These are phyloP conservation scores for Erynnis tages DNA, from an alignment of 2,888 invertebrate species.

Conservation along the genomic window DNA sequence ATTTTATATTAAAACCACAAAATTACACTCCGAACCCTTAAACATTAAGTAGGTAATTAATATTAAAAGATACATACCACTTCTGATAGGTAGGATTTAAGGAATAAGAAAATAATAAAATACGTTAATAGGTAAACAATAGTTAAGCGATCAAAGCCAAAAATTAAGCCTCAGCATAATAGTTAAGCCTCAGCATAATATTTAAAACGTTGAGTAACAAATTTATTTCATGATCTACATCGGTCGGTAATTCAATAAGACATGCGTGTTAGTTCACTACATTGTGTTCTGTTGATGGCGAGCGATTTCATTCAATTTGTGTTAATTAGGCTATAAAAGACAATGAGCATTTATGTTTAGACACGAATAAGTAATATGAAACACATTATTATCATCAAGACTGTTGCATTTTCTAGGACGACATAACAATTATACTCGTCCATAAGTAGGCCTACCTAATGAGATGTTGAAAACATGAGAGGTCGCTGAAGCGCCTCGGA, in stretches of 20 bases:
- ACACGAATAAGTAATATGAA: slow-evolving; percentile 40
- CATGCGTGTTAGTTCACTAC: slow-evolving; percentile 11
- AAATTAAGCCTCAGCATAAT: no score
- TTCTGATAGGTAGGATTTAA: no score
- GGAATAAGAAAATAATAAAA: no score
- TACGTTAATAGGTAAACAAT: no score
- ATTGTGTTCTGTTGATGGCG: slow-evolving; percentile 15
- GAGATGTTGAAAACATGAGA: slow-evolving; percentile 34
- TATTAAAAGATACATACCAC: no score
- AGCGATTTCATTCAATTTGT: slow-evolving; percentile 34
- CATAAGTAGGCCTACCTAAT: slow-evolving; percentile 31
- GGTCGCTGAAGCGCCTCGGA: slow-evolving; percentile 28
- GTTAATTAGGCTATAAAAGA: slow-evolving; percentile 47
- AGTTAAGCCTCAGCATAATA: no score
- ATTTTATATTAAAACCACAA: no score
- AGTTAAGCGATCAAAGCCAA: no score
- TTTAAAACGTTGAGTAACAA: no score
- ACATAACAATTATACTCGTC: slow-evolving; percentile 32
- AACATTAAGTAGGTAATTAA: no score
- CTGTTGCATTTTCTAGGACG: slow-evolving; percentile 19
- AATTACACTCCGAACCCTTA: no score
- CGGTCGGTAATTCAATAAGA: background rate
- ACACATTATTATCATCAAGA: slow-evolving; percentile 27
- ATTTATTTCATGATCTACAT: slow-evolving; percentile 5
- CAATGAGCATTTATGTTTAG: slow-evolving; percentile 39